Percentiles rank a stretch among this genome's conserved stretches.
phyloP scores from a whole-genome alignment of 2,888 invertebrate species.

The Apantesis nais region DNA sequence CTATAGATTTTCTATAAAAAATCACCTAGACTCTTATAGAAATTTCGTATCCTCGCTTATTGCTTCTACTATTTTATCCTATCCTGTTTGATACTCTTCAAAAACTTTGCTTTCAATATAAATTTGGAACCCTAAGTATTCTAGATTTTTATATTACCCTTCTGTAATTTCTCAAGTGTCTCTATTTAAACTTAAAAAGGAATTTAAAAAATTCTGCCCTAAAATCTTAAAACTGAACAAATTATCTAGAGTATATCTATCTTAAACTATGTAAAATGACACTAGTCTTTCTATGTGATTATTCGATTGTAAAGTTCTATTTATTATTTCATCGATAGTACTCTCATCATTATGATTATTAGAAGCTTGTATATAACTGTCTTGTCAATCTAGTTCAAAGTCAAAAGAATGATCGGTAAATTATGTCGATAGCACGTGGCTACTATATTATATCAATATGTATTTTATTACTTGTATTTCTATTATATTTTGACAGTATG shows the following conservation, averaged over 20 bases:
- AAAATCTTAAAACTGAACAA: slow-evolving; percentile 23
- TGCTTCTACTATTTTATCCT: slow-evolving; percentile 29
- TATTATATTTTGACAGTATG: neutral
- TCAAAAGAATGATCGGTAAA: too few relatives aligned
- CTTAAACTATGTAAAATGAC: slow-evolving; percentile 42
- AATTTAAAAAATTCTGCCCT: slow-evolving; percentile 23
- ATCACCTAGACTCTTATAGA: slow-evolving; percentile 34
- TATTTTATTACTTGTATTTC: neutral
- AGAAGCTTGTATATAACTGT: slow-evolving; percentile 12
- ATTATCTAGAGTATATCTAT: slow-evolving; percentile 27
- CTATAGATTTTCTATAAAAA: slow-evolving; percentile 49
- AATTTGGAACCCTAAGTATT: slow-evolving; percentile 6
- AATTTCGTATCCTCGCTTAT: slow-evolving; percentile 27
- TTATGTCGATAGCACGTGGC: neutral
- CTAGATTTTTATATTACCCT: slow-evolving; percentile 7
- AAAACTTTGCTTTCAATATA: slow-evolving; percentile 16
- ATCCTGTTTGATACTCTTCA: slow-evolving; percentile 5
- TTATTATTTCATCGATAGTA: slow-evolving; percentile 36
- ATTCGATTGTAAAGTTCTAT: slow-evolving; percentile 45
- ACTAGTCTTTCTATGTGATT: slow-evolving; percentile 47
- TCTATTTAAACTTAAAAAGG: slow-evolving; percentile 13
- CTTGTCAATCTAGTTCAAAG: slow-evolving; percentile 11
- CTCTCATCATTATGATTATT: slow-evolving; percentile 26
- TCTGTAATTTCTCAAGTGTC: neutral
- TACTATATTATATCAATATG: neutral